A percentile compares a stretch with the other conserved stretches of the same genome.
Evolutionary conservation across 2,888 invertebrate species (phyloP).

Genomic region (Argyra leucocephala): DNA sequence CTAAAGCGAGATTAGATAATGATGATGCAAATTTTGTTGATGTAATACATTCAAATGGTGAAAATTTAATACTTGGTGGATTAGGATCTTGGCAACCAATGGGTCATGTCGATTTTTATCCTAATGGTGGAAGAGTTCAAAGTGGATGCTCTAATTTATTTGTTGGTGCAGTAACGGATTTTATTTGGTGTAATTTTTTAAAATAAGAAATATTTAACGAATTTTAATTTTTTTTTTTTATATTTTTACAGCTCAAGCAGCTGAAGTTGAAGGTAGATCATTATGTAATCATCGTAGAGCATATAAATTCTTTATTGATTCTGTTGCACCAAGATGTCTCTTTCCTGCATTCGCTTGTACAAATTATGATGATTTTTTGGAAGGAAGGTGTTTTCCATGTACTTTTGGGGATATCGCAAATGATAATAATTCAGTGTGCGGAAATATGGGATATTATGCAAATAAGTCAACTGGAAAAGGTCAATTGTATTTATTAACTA

Average conservation of each 20-base stretch:
- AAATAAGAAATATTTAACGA: background rate
- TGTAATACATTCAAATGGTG: slow-evolving; percentile 88
- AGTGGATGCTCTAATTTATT: slow-evolving; percentile 87
- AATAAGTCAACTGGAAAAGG: slow-evolving; percentile 74
- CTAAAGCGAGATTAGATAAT: slow-evolving; percentile 71
- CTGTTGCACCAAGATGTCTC: slow-evolving; percentile 80
- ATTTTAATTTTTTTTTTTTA: slow-evolving; percentile 15
- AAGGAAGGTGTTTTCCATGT: slow-evolving; percentile 68
- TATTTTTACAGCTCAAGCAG: slow-evolving; percentile 47
- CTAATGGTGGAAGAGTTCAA: slow-evolving; percentile 85
- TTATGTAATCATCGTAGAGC: slow-evolving; percentile 88
- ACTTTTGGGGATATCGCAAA: too few relatives aligned
- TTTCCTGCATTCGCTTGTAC: slow-evolving; percentile 86
- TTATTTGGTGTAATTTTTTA: slow-evolving; percentile 66
- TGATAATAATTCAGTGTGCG: slow-evolving; percentile 56
- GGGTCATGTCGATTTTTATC: slow-evolving; percentile 87
- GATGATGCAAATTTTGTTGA: slow-evolving; percentile 82
- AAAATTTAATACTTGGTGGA: slow-evolving; percentile 82
- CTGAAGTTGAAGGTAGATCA: slow-evolving; percentile 74
- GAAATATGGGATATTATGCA: slow-evolving; percentile 91
- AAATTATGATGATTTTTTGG: slow-evolving; percentile 72
- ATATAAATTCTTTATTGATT: slow-evolving; percentile 90
- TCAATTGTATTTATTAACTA: slow-evolving; percentile 77
- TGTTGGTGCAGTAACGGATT: slow-evolving; percentile 81
- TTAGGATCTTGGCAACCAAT: slow-evolving; percentile 79